phyloP scores from a whole-genome alignment of 2,113 vertebrate species.

The Vanacampus margaritifer region DNA sequence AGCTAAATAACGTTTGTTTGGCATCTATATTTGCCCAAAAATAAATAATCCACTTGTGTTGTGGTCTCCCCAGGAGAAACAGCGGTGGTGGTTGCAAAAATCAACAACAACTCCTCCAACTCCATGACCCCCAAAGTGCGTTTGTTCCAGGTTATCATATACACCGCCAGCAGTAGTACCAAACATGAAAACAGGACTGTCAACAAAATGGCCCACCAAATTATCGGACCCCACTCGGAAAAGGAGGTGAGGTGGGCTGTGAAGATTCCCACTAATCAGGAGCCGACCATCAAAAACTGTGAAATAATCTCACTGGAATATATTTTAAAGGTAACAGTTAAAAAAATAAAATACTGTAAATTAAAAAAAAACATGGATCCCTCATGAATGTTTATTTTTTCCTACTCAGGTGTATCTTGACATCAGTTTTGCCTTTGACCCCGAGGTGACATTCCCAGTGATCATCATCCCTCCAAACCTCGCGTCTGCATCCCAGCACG shows the following conservation, averaged over 20 bases:
- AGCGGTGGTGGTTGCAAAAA: constrained; percentile 39
- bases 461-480: constrained; percentile 45
- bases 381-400: constrained; percentile 2
- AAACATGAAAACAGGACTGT: constrained; percentile 21
- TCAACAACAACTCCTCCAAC: constrained; percentile 64
- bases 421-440: constrained; percentile 66
- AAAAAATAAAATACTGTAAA: too few relatives aligned
- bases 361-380: too few relatives aligned
- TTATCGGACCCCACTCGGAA: constrained; percentile 37
- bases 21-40: not conserved
- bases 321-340: constrained; percentile 55
- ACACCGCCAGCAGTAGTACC: constrained; percentile 25
- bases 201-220: constrained; percentile 30
- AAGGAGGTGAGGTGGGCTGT: constrained; percentile 39
- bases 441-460: constrained; percentile 57
- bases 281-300: constrained; percentile 50
- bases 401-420: constrained; percentile 66
- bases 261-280: constrained; percentile 42
- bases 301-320: constrained; percentile 64
- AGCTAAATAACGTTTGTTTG: too few relatives aligned
- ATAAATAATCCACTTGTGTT: not conserved
- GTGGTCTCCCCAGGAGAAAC: constrained; percentile 55
- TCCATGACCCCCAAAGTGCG: constrained; percentile 61
- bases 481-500: not conserved
- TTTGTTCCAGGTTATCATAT: constrained; percentile 44